Percentiles rank a stretch among this genome's conserved stretches.
These are phyloP conservation scores for Boloria euphrosyne DNA, from an alignment of 2,888 invertebrate species.

Conservation along the genomic window DNA sequence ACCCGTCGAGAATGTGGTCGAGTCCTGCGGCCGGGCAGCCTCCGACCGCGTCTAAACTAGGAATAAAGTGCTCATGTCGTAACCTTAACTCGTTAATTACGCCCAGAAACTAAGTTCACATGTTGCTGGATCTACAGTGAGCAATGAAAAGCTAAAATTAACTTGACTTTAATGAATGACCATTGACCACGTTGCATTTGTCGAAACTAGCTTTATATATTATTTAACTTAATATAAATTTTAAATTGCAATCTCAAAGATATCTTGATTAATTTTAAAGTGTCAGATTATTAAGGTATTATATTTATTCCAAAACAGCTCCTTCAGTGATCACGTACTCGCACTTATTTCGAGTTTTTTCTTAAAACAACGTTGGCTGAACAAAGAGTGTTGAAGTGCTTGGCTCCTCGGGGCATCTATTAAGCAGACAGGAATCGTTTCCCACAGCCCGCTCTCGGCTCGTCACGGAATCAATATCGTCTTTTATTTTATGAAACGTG, in stretches of 20 bases:
- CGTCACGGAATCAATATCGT: conserved; percentile 82
- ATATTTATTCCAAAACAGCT: conserved; percentile 29
- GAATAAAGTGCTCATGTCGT: conserved; percentile 70
- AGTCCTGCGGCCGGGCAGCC: conserved; percentile 68
- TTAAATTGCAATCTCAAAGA: neutral
- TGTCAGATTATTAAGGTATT: conserved; percentile 12
- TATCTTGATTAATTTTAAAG: conserved; percentile 20
- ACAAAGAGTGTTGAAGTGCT: conserved; percentile 60
- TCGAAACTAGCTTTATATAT: neutral
- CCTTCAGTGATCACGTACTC: conserved; percentile 38
- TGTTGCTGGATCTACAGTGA: conserved; percentile 52
- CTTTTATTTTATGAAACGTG: conserved; percentile 80
- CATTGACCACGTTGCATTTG: too few species aligned
- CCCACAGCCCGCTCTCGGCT: conserved; percentile 75
- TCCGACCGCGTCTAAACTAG: conserved; percentile 68
- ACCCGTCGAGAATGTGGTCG: conserved; percentile 76
- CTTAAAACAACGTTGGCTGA: conserved; percentile 53
- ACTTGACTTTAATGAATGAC: conserved; percentile 7
- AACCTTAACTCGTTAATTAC: conserved; percentile 74
- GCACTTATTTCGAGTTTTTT: conserved; percentile 45
- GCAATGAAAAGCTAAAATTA: conserved; percentile 19
- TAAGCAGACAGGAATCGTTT: conserved; percentile 76
- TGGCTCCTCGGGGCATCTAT: conserved; percentile 72
- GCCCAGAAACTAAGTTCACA: conserved; percentile 65
- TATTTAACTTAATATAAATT: neutral